Percentiles rank a stretch among this genome's conserved stretches.
Conservation (phyloP, 1,140 invertebrate species). For the Pogonus chalceus region DNA sequence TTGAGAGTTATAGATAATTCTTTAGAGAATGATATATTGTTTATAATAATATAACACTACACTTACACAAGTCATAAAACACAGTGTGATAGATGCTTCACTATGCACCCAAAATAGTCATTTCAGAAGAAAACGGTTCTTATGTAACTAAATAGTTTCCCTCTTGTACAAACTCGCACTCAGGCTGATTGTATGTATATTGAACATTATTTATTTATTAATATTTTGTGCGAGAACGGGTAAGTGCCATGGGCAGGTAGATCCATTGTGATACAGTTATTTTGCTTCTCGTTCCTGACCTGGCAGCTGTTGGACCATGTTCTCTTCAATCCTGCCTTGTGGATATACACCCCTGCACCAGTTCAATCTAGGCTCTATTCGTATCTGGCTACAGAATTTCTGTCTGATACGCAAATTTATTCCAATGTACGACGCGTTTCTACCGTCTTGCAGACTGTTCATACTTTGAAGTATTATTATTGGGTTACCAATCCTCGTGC, state of each 20-base stretch:
- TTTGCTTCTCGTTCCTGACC: constrained; percentile 66
- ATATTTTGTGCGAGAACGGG: constrained; percentile 21
- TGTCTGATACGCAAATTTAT: constrained; percentile 95
- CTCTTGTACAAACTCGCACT: no score
- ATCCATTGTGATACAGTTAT: constrained; percentile 57
- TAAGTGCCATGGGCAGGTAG: constrained; percentile 47
- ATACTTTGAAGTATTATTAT: constrained; percentile 98
- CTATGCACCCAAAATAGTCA: no score
- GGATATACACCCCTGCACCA: constrained; percentile 93
- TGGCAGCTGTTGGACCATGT: constrained; percentile 97
- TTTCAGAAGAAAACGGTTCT: no score
- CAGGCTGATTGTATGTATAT: no score
- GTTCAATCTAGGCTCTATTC: constrained; percentile 96
- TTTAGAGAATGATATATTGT: no score
- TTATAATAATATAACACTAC: no score
- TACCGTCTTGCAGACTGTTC: constrained; percentile 95
- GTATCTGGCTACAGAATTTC: constrained; percentile 95
- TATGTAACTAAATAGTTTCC: no score
- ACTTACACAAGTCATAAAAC: no score
- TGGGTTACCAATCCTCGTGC: constrained; percentile 94
- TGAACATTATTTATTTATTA: no score
- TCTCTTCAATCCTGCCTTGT: constrained; percentile 95
- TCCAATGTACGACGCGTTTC: constrained; percentile 92
- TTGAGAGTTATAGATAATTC: no score
- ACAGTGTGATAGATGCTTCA: no score